Conservation (phyloP, 2,888 invertebrate genomes). For the Halictus quadricinctus region DNA sequence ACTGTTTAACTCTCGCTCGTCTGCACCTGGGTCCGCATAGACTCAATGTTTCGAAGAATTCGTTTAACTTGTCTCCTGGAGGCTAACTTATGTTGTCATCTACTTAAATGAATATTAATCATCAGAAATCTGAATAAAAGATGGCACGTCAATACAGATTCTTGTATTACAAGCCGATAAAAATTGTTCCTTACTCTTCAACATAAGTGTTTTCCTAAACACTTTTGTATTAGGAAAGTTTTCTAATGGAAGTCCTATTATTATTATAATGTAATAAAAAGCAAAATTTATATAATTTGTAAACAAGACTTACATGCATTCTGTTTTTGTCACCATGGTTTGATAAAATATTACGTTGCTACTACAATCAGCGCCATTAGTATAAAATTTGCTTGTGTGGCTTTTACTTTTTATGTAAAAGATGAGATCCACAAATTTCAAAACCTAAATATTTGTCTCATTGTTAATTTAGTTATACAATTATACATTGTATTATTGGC, state of each 20-base stretch:
- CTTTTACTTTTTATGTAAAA: not conserved
- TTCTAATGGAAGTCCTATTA: not conserved
- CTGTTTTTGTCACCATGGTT: not conserved
- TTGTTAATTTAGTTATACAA: not conserved
- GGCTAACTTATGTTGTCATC: not conserved
- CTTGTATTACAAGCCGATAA: not conserved
- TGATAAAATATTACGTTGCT: not conserved
- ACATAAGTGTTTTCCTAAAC: not conserved
- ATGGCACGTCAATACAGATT: not conserved
- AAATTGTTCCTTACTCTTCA: not conserved
- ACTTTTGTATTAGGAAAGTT: not conserved
- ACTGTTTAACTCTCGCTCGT: not conserved
- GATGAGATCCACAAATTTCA: not conserved
- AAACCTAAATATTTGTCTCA: not conserved
- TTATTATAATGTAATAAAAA: not conserved
- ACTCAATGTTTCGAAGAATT: not conserved
- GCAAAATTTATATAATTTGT: not conserved
- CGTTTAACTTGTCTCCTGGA: not conserved
- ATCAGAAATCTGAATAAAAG: not conserved
- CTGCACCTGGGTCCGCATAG: slow-evolving; percentile 5
- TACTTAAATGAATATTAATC: not conserved
- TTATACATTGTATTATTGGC: not conserved
- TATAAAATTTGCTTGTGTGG: no score
- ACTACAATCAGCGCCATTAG: no score
- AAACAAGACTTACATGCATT: not conserved